Conservation (phyloP, 2,888 invertebrate species). For the Tenthredo distinguenda region DNA sequence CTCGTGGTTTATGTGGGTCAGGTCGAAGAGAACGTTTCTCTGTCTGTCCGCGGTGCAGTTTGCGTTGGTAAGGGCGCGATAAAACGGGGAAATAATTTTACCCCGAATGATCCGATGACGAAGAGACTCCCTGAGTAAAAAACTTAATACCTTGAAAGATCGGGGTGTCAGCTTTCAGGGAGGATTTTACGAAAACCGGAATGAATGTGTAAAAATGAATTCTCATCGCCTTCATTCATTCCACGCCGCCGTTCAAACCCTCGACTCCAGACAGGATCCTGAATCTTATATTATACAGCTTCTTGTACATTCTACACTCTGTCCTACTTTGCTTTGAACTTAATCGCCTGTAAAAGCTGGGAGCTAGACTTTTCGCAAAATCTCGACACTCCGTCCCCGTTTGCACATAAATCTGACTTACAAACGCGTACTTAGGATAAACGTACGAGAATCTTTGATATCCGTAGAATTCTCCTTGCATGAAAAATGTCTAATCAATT, state of each 20-base stretch:
- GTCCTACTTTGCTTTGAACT: not conserved
- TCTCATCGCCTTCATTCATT: not conserved
- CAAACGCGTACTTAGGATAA: no score
- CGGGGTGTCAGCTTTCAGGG: slow-evolving; percentile 12
- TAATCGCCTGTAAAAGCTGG: slow-evolving; percentile 29
- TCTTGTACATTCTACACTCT: not conserved
- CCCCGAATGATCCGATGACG: not conserved
- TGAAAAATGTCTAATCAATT: not conserved
- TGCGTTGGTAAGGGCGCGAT: not conserved
- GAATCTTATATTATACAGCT: not conserved
- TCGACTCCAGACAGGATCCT: not conserved
- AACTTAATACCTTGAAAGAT: not conserved
- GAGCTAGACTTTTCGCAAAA: not conserved
- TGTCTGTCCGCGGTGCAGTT: not conserved
- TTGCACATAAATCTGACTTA: not conserved
- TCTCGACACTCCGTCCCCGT: not conserved
- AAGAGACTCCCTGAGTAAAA: not conserved
- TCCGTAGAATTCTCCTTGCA: not conserved
- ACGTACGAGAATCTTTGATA: no score
- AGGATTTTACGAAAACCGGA: not conserved
- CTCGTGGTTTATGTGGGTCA: slow-evolving; percentile 11
- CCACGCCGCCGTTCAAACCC: not conserved
- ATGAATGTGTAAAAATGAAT: slow-evolving; percentile 7
- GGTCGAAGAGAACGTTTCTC: not conserved
- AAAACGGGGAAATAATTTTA: not conserved